Evolutionary conservation across 2,113 vertebrate genomes (phyloP).

Genomic region (Syngnathus floridae): DNA sequence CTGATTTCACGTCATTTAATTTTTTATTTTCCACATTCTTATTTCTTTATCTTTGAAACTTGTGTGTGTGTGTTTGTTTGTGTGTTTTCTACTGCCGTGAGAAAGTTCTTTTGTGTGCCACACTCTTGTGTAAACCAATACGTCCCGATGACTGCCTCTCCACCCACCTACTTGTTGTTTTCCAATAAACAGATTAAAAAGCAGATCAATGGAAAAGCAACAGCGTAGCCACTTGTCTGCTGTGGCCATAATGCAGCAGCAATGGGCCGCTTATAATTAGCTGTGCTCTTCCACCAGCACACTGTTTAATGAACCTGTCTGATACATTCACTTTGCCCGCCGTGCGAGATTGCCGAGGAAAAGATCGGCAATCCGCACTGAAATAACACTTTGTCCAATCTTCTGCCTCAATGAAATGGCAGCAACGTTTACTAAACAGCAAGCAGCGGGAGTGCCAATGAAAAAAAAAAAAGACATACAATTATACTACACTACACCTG

Average conservation of each 20-base stretch:
- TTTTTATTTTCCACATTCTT: too few species aligned
- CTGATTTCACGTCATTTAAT: too few species aligned
- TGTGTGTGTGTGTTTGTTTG: too few species aligned
- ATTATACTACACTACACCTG: constrained; percentile 6
- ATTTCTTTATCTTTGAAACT: too few species aligned
- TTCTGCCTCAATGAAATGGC: constrained; percentile 8
- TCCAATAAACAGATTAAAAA: constrained; percentile 40
- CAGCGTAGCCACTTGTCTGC: constrained; percentile 24
- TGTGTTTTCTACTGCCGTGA: neutral
- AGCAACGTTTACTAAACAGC: neutral
- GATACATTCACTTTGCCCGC: neutral
- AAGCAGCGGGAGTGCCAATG: neutral
- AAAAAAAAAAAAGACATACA: neutral
- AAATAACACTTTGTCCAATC: neutral
- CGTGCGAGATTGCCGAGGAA: neutral
- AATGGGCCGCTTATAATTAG: constrained; percentile 19
- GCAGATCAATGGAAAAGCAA: constrained; percentile 35
- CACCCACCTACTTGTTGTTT: constrained; percentile 45
- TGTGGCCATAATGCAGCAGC: constrained; percentile 22
- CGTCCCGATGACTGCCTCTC: constrained; percentile 21
- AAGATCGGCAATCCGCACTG: constrained; percentile 4
- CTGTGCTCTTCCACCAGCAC: constrained; percentile 3
- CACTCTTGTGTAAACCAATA: constrained; percentile 19
- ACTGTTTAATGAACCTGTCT: constrained; percentile 5
- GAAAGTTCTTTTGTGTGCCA: neutral